phyloP scores from a whole-genome alignment of 2,888 invertebrate genomes.

The Tortricodes alternella region DNA sequence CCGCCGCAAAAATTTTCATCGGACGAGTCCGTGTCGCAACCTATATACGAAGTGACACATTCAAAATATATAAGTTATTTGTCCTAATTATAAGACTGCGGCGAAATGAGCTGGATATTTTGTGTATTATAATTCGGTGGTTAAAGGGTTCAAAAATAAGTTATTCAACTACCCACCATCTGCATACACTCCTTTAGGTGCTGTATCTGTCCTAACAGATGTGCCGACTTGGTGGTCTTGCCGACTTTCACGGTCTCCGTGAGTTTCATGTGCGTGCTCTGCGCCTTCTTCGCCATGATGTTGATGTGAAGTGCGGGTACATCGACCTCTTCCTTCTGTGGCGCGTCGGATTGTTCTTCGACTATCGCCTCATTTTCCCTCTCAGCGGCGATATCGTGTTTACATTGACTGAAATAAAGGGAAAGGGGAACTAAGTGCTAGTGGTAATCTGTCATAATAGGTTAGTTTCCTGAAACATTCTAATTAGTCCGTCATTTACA shows the following conservation, averaged over 20 bases:
- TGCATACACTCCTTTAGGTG: slow-evolving; percentile 42
- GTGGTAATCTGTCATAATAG: too few relatives aligned
- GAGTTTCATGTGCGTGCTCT: slow-evolving; percentile 62
- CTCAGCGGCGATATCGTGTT: slow-evolving; percentile 34
- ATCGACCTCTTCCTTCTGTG: slow-evolving; percentile 43
- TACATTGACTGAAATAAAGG: slow-evolving; percentile 42
- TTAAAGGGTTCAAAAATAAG: background rate
- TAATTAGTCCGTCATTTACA: too few relatives aligned
- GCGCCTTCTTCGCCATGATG: slow-evolving; percentile 64
- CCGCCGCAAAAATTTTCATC: too few relatives aligned
- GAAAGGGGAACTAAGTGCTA: background rate
- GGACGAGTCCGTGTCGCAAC: too few relatives aligned
- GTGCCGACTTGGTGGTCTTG: slow-evolving; percentile 71
- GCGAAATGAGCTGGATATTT: too few relatives aligned
- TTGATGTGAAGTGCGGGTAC: slow-evolving; percentile 48
- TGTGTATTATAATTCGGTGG: background rate
- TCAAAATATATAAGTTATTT: too few relatives aligned
- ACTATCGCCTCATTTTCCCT: slow-evolving; percentile 28
- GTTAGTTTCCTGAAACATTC: too few relatives aligned
- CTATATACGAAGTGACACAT: too few relatives aligned
- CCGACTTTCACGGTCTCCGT: slow-evolving; percentile 49
- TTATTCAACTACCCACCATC: slow-evolving; percentile 45
- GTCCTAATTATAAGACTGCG: too few relatives aligned
- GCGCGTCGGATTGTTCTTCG: slow-evolving; percentile 37
- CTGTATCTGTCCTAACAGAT: slow-evolving; percentile 57